Evolutionary conservation across 2,888 invertebrate species (phyloP).

Genomic region (Netelia virgata): DNA sequence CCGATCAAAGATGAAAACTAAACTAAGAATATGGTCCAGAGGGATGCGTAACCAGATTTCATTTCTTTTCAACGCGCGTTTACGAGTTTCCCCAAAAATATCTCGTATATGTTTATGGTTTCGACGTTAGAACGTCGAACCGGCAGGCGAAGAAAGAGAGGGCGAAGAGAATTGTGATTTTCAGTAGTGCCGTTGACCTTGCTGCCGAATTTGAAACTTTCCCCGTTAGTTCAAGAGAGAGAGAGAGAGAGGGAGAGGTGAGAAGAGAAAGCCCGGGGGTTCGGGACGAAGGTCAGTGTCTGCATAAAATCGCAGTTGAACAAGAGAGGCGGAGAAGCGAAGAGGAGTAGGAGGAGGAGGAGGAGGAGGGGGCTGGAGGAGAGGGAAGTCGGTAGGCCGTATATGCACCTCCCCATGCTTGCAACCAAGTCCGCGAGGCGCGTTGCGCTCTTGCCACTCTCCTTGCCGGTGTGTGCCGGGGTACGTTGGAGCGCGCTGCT

Average conservation of each 20-base stretch:
- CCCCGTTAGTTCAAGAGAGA: constrained; percentile 77
- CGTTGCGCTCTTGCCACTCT: constrained; percentile 63
- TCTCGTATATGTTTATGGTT: too few relatives aligned
- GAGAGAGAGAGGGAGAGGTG: constrained; percentile 54
- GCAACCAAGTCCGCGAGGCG: constrained; percentile 58
- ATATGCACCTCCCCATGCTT: constrained; percentile 59
- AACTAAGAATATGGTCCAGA: too few relatives aligned
- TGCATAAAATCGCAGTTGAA: constrained; percentile 81
- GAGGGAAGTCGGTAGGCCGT: constrained; percentile 63
- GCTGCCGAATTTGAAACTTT: constrained; percentile 84
- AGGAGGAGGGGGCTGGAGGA: constrained; percentile 26
- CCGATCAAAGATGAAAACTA: too few relatives aligned
- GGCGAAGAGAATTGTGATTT: constrained; percentile 24
- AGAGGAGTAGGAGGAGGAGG: constrained; percentile 16
- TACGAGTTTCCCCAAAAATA: too few relatives aligned
- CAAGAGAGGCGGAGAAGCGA: constrained; percentile 59
- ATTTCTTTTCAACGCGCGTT: too few relatives aligned
- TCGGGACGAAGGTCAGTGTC: constrained; percentile 84
- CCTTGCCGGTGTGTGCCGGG: constrained; percentile 45
- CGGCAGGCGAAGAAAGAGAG: too few relatives aligned
- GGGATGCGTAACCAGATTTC: too few relatives aligned
- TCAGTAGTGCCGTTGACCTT: constrained; percentile 79
- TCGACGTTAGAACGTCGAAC: too few relatives aligned
- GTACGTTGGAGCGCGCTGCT: constrained; percentile 52
- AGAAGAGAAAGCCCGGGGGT: constrained; percentile 64